phyloP scores from a whole-genome alignment of 2,113 vertebrate species.

The Oophaga pumilio region DNA sequence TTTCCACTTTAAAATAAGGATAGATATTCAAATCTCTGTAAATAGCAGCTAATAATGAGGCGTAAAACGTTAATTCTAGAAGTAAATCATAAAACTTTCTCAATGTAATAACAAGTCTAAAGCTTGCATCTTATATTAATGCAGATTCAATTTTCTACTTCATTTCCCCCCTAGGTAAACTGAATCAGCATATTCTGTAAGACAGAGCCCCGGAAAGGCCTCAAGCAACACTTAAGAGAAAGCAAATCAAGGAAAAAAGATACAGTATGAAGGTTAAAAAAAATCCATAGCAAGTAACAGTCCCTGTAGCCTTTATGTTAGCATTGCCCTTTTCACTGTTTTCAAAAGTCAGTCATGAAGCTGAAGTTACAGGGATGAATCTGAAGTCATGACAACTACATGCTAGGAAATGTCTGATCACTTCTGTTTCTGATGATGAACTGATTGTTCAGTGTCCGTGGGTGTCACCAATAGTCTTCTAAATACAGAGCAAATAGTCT shows the following conservation, averaged over 20 bases:
- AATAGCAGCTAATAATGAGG: neutral
- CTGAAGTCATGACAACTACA: constrained; percentile 49
- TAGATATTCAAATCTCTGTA: neutral
- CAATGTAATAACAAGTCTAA: constrained; percentile 10
- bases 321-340: constrained; percentile 44
- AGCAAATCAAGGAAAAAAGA: constrained; percentile 49
- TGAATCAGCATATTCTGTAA: constrained; percentile 55
- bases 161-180: constrained; percentile 53
- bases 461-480: neutral
- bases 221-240: constrained; percentile 47
- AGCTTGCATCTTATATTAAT: constrained; percentile 44
- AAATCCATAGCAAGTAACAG: constrained; percentile 40
- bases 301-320: constrained; percentile 51
- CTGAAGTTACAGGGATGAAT: constrained; percentile 15
- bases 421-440: neutral
- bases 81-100: constrained; percentile 28
- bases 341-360: constrained; percentile 34
- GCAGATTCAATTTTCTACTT: constrained; percentile 52
- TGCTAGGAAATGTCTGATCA: constrained; percentile 26
- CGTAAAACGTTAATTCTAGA: constrained; percentile 18
- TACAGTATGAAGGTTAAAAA: constrained; percentile 54
- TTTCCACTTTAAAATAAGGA: neutral
- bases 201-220: constrained; percentile 51
- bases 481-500: neutral
- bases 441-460: neutral